Base-by-base conservation (phyloP, 2,797 vertebrate genomes). In the Pterois miles region DNA sequence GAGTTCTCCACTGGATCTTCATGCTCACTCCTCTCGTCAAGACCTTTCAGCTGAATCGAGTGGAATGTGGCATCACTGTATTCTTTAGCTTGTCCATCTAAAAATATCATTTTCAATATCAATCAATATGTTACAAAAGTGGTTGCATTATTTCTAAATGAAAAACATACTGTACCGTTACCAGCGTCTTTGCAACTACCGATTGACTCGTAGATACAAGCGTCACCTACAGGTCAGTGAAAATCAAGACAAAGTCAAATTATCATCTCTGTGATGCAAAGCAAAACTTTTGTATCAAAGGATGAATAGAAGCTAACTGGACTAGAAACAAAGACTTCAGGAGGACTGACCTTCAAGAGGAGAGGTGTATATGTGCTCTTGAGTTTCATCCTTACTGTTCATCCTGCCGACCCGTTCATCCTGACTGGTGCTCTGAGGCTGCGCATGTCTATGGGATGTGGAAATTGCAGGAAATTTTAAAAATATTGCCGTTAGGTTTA, bases 351-450 rank as follows among this genome's bases (percentile, higher is more conserved):
- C 65, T 67, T 12, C 9, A 38, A 25, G 62, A 71, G 27, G 23
- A 27, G 33, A n/a, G 23, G 76, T 20, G 25, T 92, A 46, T 10
- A 27, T 5, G 33, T 25, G 50, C 22, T 54, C 33, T 7, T 48
- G 53, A 70, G 31, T 20, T 56, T 23, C 40, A 13, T 27, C 60
- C 23, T 20, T 34, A 40, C 38, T 40, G 38, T 40, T 40, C 38
- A 40, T 40, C 38, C 38, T 40, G 14, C 38, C n/a, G 2, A 38
- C 4, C 14, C 0, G 22, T 25, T 54, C 9, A 25, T 54, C 50
- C 50, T 54, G 67, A 31, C 23, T 23, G 53, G 31, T 33, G 2
- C 50, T 64, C 33, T 72, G 25, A 31, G 34, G 8, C 34, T 60
- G 25, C 5, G 0, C 0, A 5, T 14, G 14, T 40, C 76, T 79